Base-by-base conservation (phyloP, 2,888 invertebrate species). In the Melieria crassipennis region DNA sequence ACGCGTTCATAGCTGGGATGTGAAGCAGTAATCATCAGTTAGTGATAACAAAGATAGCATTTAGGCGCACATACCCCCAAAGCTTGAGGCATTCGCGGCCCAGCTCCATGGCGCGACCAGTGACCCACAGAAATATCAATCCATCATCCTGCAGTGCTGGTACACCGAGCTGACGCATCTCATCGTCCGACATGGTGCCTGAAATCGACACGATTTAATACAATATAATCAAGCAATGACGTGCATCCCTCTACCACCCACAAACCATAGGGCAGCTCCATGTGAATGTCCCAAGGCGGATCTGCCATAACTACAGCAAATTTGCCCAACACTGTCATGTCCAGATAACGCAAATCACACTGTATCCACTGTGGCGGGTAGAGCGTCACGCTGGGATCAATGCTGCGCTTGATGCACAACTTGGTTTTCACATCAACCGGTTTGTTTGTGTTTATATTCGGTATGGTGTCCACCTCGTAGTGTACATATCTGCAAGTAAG, bases 231-330 rank as follows among this genome's bases (percentile, higher is more conserved):
- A 13, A 10, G 58, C 30, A 30, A 30, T 30, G 30, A 30, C 30
- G 16, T 16, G 16, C 16, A 16, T 16, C 16, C 16, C 11, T 46
- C 10, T 5, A 62, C 10, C 47, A 6, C n/a, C n/a, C 7, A 63
- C 70, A 11, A 71, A 79, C 98, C 99, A 85, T 99, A 99, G 0
- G 98, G 98, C 61, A 99, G 88, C 87, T 99, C 98, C 98, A 99
- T 99, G 86, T 99, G 98, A 78, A 99, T 99, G 84, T 99, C 99
- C 99, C 98, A 99, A 0, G 98, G 99, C 0, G 98, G 98, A 87
- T 98, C 97, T 48, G 98, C 98, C 99, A 99, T 99, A 77, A 99
- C 96, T 4, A 99, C 98, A 0, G 98, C 95, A 88, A 98, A 99
- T 88, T 99, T 98, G n/a, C 94, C 94, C 89, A 85, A 75, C 30